Percentiles rank a stretch among this genome's conserved stretches.
phyloP scores from a whole-genome alignment of 1,140 invertebrate genomes.

The Centruroides vittatus region DNA sequence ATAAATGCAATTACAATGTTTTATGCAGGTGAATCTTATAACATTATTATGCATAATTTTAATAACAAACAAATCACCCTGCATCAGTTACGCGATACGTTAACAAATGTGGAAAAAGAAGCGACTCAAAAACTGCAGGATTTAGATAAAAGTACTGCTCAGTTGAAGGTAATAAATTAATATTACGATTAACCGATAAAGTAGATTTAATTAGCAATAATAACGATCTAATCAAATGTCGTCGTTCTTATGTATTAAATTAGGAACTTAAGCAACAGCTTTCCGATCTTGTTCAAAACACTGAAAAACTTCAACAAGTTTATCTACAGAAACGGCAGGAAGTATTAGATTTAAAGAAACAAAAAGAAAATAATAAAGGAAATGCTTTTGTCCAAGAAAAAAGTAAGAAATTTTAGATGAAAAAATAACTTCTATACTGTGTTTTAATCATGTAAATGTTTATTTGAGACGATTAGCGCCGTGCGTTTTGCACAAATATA shows the following conservation, averaged over 20 bases:
- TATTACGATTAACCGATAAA: no score
- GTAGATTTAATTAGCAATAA: not conserved
- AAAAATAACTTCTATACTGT: no score
- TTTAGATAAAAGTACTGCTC: constrained; percentile 64
- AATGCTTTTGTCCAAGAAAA: not conserved
- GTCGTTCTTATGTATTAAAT: not conserved
- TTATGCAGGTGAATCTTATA: constrained; percentile 41
- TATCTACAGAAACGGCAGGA: constrained; percentile 43
- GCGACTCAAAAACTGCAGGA: constrained; percentile 58
- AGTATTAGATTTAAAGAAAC: constrained; percentile 32
- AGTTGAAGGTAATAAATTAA: constrained; percentile 32
- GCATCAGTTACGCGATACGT: constrained; percentile 68
- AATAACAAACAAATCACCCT: constrained; percentile 58
- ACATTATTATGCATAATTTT: constrained; percentile 55
- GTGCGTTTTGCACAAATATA: no score
- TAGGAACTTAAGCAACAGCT: constrained; percentile 48
- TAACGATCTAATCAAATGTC: not conserved
- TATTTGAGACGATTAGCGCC: no score
- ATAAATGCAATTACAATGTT: not conserved
- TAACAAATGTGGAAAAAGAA: constrained; percentile 44
- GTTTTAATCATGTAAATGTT: no score
- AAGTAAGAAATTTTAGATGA: not conserved
- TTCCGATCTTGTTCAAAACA: constrained; percentile 39
- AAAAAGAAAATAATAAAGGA: constrained; percentile 18
- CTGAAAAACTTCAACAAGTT: constrained; percentile 39